These are phyloP conservation scores for Colletes collaris DNA, from an alignment of 2,888 invertebrate genomes.

Conservation along the genomic window DNA sequence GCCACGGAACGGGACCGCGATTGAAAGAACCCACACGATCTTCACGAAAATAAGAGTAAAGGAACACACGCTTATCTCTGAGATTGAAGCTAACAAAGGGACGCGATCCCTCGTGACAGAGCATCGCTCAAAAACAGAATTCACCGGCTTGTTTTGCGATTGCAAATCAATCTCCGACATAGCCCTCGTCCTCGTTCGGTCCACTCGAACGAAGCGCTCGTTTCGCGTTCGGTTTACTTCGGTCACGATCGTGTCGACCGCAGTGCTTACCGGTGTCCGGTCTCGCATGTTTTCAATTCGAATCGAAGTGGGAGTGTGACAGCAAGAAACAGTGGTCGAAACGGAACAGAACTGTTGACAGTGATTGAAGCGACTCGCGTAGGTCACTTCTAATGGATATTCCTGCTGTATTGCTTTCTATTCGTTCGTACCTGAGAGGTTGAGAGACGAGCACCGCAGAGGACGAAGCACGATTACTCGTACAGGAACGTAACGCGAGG, in stretches of 20 bases:
- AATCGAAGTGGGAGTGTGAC: conserved; percentile 28
- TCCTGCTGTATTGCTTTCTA: conserved; percentile 25
- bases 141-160: conserved; percentile 7
- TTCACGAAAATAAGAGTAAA: conserved; percentile 48
- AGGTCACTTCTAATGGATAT: conserved; percentile 29
- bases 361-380: conserved; percentile 54
- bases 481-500: conserved; percentile 2
- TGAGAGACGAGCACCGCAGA: conserved; percentile 2
- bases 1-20: conserved; percentile 77
- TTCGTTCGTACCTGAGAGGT: conserved; percentile 17
- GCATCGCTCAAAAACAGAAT: neutral
- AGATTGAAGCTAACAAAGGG: conserved; percentile 8
- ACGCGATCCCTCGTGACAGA: conserved; percentile 12
- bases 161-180: conserved; percentile 23
- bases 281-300: conserved; percentile 53
- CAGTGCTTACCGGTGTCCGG: conserved; percentile 49
- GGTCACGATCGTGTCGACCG: conserved; percentile 61
- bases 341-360: conserved; percentile 38
- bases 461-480: conserved; percentile 7
- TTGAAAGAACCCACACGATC: conserved; percentile 70
- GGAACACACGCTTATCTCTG: conserved; percentile 17
- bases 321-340: conserved; percentile 33
- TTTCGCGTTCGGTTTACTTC: conserved; percentile 55
- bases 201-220: conserved; percentile 54
- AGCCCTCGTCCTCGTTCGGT: conserved; percentile 32